A percentile compares a stretch with the other conserved stretches of the same genome.
These are phyloP conservation scores for Tachuris rubrigastra DNA, from an alignment of 2,113 vertebrate genomes.

Conservation along the genomic window DNA sequence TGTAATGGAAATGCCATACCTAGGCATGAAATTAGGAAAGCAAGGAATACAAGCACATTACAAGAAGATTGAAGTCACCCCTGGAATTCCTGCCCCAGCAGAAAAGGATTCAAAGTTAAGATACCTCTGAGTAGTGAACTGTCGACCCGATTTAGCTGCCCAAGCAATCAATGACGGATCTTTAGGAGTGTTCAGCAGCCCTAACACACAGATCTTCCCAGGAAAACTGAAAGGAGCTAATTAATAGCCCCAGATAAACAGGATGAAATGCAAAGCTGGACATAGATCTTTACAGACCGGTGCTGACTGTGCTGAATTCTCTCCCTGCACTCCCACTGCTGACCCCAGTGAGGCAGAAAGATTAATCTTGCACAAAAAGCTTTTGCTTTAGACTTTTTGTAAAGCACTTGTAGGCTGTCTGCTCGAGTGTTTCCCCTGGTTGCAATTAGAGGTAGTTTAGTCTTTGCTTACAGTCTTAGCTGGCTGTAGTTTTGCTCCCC, in stretches of 20 bases:
- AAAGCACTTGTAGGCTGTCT: neutral
- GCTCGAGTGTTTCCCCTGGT: neutral
- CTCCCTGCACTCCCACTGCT: neutral
- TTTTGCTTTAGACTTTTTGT: neutral
- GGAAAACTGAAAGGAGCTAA: constrained; percentile 13
- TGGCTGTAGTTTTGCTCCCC: neutral
- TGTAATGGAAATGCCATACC: constrained; percentile 48
- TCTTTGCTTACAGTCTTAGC: neutral
- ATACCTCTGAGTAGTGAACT: neutral
- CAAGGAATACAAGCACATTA: neutral
- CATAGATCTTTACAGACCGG: neutral
- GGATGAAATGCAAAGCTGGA: constrained; percentile 17
- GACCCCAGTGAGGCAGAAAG: neutral
- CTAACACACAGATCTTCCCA: neutral
- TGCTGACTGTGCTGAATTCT: constrained; percentile 6
- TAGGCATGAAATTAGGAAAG: constrained; percentile 36
- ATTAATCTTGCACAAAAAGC: constrained; percentile 10
- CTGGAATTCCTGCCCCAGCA: neutral
- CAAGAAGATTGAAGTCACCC: neutral
- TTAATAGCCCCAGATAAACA: constrained; percentile 25
- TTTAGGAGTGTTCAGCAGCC: neutral
- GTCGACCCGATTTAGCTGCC: neutral
- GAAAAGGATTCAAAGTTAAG: constrained; percentile 7
- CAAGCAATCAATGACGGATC: neutral
- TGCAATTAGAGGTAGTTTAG: neutral